These are phyloP conservation scores for Sialia sialis DNA, from an alignment of 2,113 vertebrate species.

Conservation along the genomic window DNA sequence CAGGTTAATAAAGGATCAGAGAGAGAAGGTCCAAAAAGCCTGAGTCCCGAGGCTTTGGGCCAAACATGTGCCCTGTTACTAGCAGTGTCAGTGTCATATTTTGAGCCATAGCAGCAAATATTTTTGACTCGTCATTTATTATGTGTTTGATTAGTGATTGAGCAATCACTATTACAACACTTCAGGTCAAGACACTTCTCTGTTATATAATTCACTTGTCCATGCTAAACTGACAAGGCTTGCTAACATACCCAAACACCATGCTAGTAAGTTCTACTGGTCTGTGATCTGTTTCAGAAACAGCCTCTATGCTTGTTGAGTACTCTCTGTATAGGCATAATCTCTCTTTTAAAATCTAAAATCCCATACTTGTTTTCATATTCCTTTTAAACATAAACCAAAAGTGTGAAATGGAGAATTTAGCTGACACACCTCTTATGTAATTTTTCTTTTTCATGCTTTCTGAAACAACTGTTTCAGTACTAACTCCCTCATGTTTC, in stretches of 20 bases:
- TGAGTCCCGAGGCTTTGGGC: not conserved
- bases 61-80: not conserved
- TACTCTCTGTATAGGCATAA: not conserved
- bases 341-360: not conserved
- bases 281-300: not conserved
- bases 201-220: not conserved
- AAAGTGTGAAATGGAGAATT: not conserved
- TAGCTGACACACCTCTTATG: not conserved
- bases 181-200: not conserved
- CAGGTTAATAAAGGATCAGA: not conserved
- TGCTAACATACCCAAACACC: not conserved
- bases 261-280: not conserved
- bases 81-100: not conserved
- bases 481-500: not conserved
- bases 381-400: not conserved
- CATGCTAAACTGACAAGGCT: not conserved
- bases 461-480: not conserved
- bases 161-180: not conserved
- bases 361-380: not conserved
- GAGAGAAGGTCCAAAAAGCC: not conserved
- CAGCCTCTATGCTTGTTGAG: not conserved
- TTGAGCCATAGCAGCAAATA: not conserved
- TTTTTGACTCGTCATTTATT: not conserved
- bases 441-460: not conserved
- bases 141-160: not conserved